Conservation (phyloP, 2,797 vertebrate genomes). For the Phrynocephalus guinanensis region DNA sequence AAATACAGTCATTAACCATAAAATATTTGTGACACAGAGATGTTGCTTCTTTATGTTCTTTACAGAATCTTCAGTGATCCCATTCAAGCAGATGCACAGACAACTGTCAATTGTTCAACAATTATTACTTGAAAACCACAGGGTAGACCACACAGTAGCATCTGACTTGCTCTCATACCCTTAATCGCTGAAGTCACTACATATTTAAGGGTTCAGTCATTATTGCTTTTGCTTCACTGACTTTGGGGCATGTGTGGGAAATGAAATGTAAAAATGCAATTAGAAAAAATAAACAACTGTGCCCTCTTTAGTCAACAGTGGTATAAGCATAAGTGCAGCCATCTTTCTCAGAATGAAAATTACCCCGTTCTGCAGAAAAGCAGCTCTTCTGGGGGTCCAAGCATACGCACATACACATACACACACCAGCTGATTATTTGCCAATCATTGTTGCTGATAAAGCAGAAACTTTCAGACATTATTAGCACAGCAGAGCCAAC, state of each 20-base stretch:
- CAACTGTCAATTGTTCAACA: background rate
- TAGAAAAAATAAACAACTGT: constrained; percentile 70
- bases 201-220: constrained; percentile 58
- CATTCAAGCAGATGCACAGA: constrained; percentile 23
- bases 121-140: constrained; percentile 14
- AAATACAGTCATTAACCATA: background rate
- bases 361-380: constrained; percentile 63
- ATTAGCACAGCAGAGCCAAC: constrained; percentile 70
- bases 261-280: constrained; percentile 69
- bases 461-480: constrained; percentile 75
- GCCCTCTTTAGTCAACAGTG: constrained; percentile 68
- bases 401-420: constrained; percentile 30
- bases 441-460: constrained; percentile 73
- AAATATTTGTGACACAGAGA: background rate
- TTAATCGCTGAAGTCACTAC: constrained; percentile 20
- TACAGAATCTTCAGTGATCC: background rate
- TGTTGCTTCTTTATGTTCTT: background rate
- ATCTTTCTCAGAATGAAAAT: constrained; percentile 66
- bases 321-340: constrained; percentile 66
- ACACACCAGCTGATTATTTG: constrained; percentile 69
- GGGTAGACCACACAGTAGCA: constrained; percentile 20
- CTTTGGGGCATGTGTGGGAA: constrained; percentile 74
- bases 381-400: constrained; percentile 68
- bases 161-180: constrained; percentile 33
- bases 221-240: constrained; percentile 68